phyloP scores from a whole-genome alignment of 2,797 vertebrate species.

The Neosilurus hyrtlii region DNA sequence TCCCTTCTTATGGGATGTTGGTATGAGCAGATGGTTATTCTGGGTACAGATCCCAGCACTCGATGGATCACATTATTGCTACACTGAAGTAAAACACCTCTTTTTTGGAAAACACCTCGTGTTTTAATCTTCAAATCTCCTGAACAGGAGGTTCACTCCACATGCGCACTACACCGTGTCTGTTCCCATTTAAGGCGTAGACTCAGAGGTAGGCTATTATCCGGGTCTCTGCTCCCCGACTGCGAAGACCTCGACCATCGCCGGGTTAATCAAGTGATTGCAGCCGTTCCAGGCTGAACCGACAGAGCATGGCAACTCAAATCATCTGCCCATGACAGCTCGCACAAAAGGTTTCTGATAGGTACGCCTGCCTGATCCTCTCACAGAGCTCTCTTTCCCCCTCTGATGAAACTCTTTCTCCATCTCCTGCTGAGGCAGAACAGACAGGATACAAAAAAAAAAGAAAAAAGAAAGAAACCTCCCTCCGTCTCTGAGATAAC shows the following conservation, averaged over 20 bases:
- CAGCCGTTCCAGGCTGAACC: constrained; percentile 10
- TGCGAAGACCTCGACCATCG: not conserved
- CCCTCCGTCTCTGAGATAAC: constrained; percentile 12
- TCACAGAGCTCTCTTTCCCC: not conserved
- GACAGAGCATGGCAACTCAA: not conserved
- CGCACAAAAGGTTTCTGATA: constrained; percentile 6
- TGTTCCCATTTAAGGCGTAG: not conserved
- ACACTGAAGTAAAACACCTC: not conserved
- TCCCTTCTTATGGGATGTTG: not conserved
- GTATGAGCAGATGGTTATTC: not conserved
- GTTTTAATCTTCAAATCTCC: not conserved
- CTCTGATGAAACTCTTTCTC: constrained; percentile 3
- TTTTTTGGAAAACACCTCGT: not conserved
- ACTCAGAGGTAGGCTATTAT: not conserved
- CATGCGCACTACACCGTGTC: constrained; percentile 3
- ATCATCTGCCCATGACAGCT: constrained; percentile 2
- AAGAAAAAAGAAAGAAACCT: not conserved
- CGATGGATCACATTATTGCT: not conserved
- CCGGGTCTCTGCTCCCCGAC: not conserved
- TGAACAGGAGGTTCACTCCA: not conserved
- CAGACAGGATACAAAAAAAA: constrained; percentile 2
- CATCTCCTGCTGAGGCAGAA: not conserved
- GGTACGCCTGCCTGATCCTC: constrained; percentile 5
- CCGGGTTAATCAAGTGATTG: constrained; percentile 20
- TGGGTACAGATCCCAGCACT: not conserved